These are phyloP conservation scores for Ischnura elegans DNA, from an alignment of 2,888 invertebrate genomes.

Conservation along the genomic window DNA sequence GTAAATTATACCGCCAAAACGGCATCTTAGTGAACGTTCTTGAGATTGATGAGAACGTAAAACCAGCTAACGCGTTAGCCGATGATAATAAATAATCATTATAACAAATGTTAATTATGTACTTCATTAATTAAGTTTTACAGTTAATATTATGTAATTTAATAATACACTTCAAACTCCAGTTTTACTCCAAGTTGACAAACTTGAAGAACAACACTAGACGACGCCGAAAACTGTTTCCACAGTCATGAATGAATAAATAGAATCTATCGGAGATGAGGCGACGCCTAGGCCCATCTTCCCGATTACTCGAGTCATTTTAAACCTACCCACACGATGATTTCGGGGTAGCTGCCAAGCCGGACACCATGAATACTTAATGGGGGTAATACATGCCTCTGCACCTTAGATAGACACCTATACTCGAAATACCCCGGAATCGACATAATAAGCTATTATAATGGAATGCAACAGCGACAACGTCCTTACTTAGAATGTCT, in stretches of 20 bases:
- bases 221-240: background rate
- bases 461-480: background rate
- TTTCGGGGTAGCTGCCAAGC: background rate
- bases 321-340: background rate
- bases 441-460: background rate
- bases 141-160: no score
- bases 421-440: no score
- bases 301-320: background rate
- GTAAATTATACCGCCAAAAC: no score
- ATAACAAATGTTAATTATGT: no score
- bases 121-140: no score
- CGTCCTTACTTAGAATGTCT: background rate
- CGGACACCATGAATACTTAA: background rate
- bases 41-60: no score
- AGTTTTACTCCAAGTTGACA: no score
- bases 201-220: no score
- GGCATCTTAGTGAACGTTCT: no score
- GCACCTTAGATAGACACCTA: background rate
- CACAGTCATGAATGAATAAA: background rate
- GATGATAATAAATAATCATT: no score
- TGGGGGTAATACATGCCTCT: background rate
- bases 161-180: no score
- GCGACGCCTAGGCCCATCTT: constrained; percentile 12
- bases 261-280: background rate
- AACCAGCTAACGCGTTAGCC: no score